These are phyloP conservation scores for Sebastes hubbsi DNA, from an alignment of 2,797 vertebrate species.

Conservation along the genomic window DNA sequence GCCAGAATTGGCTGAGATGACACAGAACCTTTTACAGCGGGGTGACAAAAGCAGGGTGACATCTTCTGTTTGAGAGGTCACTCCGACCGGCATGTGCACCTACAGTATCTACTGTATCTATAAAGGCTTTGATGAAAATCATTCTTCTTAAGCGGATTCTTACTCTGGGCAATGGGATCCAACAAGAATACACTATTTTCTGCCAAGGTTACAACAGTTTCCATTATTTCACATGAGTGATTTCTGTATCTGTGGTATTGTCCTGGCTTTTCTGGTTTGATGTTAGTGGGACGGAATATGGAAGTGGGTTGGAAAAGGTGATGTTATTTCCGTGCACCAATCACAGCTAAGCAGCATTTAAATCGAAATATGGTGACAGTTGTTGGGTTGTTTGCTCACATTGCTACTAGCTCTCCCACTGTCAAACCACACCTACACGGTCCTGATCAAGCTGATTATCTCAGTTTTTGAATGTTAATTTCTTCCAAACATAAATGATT, in stretches of 20 bases:
- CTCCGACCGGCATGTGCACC: neutral
- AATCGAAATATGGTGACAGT: neutral
- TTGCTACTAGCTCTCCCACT: too few species aligned
- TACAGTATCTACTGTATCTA: neutral
- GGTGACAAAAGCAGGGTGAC: neutral
- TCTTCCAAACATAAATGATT: neutral
- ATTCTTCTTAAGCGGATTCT: neutral
- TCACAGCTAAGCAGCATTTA: neutral
- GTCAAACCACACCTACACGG: neutral
- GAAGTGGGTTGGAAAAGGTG: neutral
- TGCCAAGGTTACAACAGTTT: neutral
- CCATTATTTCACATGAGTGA: neutral
- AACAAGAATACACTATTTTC: neutral
- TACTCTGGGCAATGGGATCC: neutral
- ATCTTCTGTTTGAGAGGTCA: neutral
- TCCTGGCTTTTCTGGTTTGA: neutral
- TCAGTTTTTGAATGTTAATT: neutral
- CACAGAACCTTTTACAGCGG: neutral
- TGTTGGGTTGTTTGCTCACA: neutral
- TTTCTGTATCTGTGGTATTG: neutral
- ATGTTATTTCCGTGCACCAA: neutral
- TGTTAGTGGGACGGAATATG: neutral
- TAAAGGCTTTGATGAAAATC: neutral
- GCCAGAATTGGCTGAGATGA: neutral
- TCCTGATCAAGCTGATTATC: neutral